Conservation (phyloP, 2,888 invertebrate species). For the Bellardia bayeri region DNA sequence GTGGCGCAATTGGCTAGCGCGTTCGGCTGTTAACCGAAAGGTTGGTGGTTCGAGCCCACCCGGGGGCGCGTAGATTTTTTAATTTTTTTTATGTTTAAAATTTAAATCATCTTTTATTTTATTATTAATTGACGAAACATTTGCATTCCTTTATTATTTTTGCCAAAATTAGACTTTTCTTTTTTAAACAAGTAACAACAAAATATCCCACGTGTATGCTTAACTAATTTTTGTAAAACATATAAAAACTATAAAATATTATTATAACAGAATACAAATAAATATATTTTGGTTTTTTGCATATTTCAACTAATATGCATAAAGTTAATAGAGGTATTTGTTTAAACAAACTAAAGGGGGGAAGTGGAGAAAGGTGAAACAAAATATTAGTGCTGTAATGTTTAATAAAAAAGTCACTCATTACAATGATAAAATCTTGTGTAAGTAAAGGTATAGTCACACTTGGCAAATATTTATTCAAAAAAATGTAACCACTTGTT, state of each 20-base stretch:
- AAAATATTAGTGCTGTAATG: constrained; percentile 33
- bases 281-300: background rate
- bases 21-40: constrained; percentile 99
- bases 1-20: constrained; percentile 99
- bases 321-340: background rate
- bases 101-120: constrained; percentile 2
- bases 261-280: constrained; percentile 17
- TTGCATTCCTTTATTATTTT: constrained; percentile 33
- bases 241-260: background rate
- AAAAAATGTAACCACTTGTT: too few relatives aligned
- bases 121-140: constrained; percentile 21
- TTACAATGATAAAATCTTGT: too few relatives aligned
- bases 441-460: too few relatives aligned
- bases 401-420: background rate
- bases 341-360: background rate
- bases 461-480: too few relatives aligned
- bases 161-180: background rate
- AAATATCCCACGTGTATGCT: background rate
- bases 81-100: background rate
- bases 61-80: constrained; percentile 88
- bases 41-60: constrained; percentile 99
- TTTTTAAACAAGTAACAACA: background rate
- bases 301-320: constrained; percentile 8
- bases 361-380: background rate
- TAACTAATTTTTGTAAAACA: constrained; percentile 5